A percentile compares a stretch with the other conserved stretches of the same genome.
Evolutionary conservation across 1,140 invertebrate species (phyloP).

Genomic region (Drosophila ananassae): DNA sequence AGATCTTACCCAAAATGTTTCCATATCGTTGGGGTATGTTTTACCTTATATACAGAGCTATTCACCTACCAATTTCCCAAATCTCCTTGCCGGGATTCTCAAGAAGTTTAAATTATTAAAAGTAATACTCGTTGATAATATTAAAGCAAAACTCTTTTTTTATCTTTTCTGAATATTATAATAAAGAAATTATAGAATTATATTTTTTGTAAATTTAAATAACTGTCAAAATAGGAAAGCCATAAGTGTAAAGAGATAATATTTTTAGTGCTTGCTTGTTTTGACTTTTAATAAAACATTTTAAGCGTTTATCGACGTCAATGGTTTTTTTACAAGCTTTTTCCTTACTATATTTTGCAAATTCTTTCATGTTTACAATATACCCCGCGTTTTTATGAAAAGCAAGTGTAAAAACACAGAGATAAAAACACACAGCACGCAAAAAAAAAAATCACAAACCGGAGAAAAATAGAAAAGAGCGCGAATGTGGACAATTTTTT

Average conservation of each 20-base stretch:
- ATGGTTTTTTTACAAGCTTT: not conserved
- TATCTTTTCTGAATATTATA: too few species aligned
- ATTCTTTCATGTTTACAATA: conserved; percentile 8
- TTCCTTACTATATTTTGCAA: not conserved
- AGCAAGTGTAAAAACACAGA: conserved; percentile 7
- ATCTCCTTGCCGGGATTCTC: too few species aligned
- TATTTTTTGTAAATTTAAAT: not conserved
- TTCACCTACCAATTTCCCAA: too few species aligned
- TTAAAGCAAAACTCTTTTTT: too few species aligned
- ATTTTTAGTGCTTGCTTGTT: not conserved
- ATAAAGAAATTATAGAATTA: not conserved
- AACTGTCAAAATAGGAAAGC: not conserved
- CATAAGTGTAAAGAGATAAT: too few species aligned
- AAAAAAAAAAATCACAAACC: not conserved
- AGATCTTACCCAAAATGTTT: too few species aligned
- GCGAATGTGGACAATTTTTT: conserved; percentile 42
- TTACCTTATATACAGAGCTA: too few species aligned
- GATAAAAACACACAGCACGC: conserved; percentile 7
- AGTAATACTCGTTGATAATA: too few species aligned
- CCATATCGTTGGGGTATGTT: too few species aligned
- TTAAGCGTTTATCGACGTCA: not conserved
- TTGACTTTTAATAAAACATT: not conserved
- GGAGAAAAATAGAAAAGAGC: conserved; percentile 26
- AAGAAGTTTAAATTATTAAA: too few species aligned
- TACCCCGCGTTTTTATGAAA: not conserved